Conservation (phyloP, 2,888 invertebrate genomes). For the Rhodophaea formosa region DNA sequence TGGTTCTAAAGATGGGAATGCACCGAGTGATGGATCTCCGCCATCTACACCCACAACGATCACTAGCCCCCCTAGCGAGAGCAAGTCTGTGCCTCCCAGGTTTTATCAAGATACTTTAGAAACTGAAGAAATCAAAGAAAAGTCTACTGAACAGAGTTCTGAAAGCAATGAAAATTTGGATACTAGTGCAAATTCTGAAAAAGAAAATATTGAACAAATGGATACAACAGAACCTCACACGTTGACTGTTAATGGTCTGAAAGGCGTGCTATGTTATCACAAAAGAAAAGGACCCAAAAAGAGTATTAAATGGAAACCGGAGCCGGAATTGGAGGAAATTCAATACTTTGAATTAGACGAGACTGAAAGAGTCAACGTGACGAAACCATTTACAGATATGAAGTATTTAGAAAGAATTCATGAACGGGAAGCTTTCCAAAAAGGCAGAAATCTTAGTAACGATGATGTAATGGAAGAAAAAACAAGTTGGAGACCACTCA, state of each 20-base stretch:
- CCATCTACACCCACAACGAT: conserved; percentile 77
- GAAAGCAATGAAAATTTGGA: conserved; percentile 49
- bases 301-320: conserved; percentile 90
- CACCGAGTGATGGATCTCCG: conserved; percentile 73
- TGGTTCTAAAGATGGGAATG: conserved; percentile 84
- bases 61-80: conserved; percentile 69
- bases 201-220: conserved; percentile 55
- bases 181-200: conserved; percentile 36
- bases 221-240: conserved; percentile 65
- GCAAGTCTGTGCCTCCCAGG: conserved; percentile 82
- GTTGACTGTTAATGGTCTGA: conserved; percentile 82
- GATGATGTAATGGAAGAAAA: conserved; percentile 92
- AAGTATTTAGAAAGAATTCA: conserved; percentile 92
- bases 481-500: conserved; percentile 87
- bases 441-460: conserved; percentile 86
- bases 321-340: conserved; percentile 88
- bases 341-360: conserved; percentile 97
- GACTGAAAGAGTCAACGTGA: conserved; percentile 97
- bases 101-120: conserved; percentile 97
- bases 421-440: conserved; percentile 91
- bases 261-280: conserved; percentile 87
- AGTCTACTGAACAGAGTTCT: conserved; percentile 47
- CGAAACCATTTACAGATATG: conserved; percentile 94
- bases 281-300: conserved; percentile 90
- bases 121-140: conserved; percentile 82